Base-by-base conservation (phyloP, 92 coral and sea anemone genomes). In the Parazoanthus swiftii region DNA sequence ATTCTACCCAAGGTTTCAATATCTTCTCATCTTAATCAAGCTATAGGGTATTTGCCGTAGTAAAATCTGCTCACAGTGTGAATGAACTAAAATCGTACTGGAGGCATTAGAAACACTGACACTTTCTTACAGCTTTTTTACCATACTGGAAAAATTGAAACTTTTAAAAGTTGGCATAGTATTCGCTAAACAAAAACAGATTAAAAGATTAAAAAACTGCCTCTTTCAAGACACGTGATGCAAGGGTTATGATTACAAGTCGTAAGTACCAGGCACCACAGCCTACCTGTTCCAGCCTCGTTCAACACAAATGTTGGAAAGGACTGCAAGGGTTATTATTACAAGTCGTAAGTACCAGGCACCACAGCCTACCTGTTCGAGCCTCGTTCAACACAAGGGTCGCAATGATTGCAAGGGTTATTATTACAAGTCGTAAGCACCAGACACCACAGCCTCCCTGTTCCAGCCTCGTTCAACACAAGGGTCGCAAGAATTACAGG, bases 261-360 rank as follows among this genome's bases (percentile, higher is more conserved):
- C 96, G 80, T 65, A 51, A 51, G 58, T 51, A 10, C 16, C 13
- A 51, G 51, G 7, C 51, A 46, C 8, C 51, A 46, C 11, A 6
- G 11, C 76, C 38, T 86, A 90, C 93, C 84, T 65, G 90, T 76
- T 67, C 96, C 96, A 8, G 88, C 81, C 79, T 94, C 93, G 76
- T 88, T 89, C 83, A 93, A 72, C 73, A 94, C 79, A 63, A 92
- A 66, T 0, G 90, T 78, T 35, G 33, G 91, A 91, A 37, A 90
- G 50, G 20, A 9, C 8, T 35, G 90, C 93, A 38, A 90, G 42
- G 21, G 86, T 56, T 85, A 94, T 76, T 68, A 92, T 90, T 46
- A 63, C 74, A 21, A 90, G 2, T 51, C 96, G 80, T 65, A 51
- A 51, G 58, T 51, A 10, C 16, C 13, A 51, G 51, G 7, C 51